These are phyloP conservation scores for Dromaius novaehollandiae DNA, from an alignment of 2,113 vertebrate genomes.

Conservation along the genomic window DNA sequence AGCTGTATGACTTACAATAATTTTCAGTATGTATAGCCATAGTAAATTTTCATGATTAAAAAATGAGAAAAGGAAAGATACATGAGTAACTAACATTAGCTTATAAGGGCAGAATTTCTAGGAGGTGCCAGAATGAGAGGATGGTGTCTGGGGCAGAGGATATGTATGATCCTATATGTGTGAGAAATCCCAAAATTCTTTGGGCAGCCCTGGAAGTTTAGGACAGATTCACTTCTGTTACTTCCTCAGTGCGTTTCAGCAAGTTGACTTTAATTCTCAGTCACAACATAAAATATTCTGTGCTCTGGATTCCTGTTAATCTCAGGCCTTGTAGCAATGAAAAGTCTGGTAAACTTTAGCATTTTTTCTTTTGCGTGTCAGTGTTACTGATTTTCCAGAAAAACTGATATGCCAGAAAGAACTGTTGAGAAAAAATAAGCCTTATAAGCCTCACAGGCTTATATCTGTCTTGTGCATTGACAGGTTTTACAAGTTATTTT, in stretches of 20 bases:
- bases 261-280: not conserved
- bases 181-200: not conserved
- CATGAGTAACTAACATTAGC: not conserved
- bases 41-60: not conserved
- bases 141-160: not conserved
- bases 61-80: not conserved
- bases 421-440: not conserved
- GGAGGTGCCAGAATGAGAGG: not conserved
- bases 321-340: not conserved
- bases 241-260: not conserved
- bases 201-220: not conserved
- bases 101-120: not conserved
- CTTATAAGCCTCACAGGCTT: not conserved
- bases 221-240: not conserved
- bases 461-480: not conserved
- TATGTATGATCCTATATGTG: not conserved
- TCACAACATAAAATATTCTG: not conserved
- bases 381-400: not conserved
- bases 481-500: not conserved
- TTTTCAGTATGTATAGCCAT: rapidly evolving
- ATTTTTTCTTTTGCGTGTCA: not conserved
- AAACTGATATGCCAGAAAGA: not conserved
- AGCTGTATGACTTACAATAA: not conserved
- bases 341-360: not conserved
- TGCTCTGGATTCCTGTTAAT: not conserved